A percentile compares a stretch with the other conserved stretches of the same genome.
These are phyloP conservation scores for Oncorhynchus tshawytscha DNA, from an alignment of 2,113 vertebrate genomes.

Conservation along the genomic window DNA sequence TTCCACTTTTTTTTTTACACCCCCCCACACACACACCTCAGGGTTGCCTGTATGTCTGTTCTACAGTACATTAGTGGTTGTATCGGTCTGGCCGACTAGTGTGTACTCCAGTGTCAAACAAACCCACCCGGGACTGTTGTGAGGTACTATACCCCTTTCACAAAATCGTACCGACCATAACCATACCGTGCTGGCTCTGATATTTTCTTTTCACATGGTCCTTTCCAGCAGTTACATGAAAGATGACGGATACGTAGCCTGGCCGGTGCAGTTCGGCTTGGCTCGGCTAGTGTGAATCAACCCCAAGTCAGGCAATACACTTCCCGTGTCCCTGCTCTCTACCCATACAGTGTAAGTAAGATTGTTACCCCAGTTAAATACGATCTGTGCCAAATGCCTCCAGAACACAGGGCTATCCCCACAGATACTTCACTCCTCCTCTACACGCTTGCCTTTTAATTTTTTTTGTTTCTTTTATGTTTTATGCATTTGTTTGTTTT, in stretches of 20 bases:
- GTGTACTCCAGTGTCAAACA: conserved; percentile 2
- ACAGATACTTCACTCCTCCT: conserved; percentile 54
- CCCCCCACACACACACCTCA: neutral
- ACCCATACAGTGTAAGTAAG: conserved; percentile 23
- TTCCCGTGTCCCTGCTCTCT: conserved; percentile 1
- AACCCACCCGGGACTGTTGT: neutral
- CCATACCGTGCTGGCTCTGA: no score
- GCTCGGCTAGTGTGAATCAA: no score
- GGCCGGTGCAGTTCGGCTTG: no score
- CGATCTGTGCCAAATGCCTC: conserved; percentile 23
- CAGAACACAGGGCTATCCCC: conserved; percentile 28
- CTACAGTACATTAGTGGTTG: conserved; percentile 23
- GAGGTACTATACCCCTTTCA: neutral
- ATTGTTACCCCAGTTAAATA: neutral
- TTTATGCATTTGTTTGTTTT: conserved; percentile 15
- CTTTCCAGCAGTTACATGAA: no score
- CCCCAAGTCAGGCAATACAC: neutral
- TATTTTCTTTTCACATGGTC: no score
- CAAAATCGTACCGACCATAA: no score
- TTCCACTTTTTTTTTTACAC: conserved; percentile 2
- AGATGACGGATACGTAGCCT: no score
- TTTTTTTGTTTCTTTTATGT: conserved; percentile 2
- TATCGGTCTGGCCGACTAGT: conserved; percentile 1
- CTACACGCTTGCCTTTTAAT: conserved; percentile 32
- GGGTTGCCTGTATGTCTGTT: conserved; percentile 13